phyloP scores from a whole-genome alignment of 2,797 vertebrate species.

The Pseudochaenichthys georgianus region DNA sequence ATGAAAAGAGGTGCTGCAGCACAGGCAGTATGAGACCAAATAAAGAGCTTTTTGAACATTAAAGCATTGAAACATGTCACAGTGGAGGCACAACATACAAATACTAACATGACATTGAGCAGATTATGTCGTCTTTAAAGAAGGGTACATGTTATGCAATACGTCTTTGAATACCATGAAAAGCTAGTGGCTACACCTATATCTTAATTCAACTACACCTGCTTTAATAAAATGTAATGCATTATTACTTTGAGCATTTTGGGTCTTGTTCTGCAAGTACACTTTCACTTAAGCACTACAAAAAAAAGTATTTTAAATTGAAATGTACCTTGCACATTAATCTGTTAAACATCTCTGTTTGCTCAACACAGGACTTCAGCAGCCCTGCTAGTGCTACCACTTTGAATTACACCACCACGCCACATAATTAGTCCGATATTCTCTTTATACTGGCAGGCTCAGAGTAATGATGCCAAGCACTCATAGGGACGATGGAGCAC shows the following conservation, averaged over 20 bases:
- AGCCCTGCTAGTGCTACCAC: slow-evolving; percentile 9
- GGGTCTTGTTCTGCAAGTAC: neutral
- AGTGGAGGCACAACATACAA: too few species aligned
- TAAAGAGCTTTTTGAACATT: too few species aligned
- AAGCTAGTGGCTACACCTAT: neutral
- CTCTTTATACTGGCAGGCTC: slow-evolving; percentile 37
- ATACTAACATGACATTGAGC: too few species aligned
- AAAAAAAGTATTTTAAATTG: slow-evolving; percentile 9
- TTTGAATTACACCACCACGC: slow-evolving; percentile 36
- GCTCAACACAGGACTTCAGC: slow-evolving; percentile 1
- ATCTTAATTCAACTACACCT: neutral
- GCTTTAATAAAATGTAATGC: too few species aligned
- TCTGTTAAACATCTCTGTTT: slow-evolving; percentile 7
- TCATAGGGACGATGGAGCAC: slow-evolving; percentile 71
- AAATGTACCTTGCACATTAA: neutral
- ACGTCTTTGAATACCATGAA: too few species aligned
- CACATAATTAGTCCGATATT: slow-evolving; percentile 61
- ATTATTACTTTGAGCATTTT: neutral
- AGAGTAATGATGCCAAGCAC: slow-evolving; percentile 61
- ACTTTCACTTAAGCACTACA: neutral
- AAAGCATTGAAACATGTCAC: too few species aligned
- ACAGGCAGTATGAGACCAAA: too few species aligned
- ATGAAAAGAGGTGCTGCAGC: too few species aligned
- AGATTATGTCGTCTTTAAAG: too few species aligned
- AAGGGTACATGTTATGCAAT: neutral